These are phyloP conservation scores for Euproctis similis DNA, from an alignment of 2,888 invertebrate genomes.

Conservation along the genomic window DNA sequence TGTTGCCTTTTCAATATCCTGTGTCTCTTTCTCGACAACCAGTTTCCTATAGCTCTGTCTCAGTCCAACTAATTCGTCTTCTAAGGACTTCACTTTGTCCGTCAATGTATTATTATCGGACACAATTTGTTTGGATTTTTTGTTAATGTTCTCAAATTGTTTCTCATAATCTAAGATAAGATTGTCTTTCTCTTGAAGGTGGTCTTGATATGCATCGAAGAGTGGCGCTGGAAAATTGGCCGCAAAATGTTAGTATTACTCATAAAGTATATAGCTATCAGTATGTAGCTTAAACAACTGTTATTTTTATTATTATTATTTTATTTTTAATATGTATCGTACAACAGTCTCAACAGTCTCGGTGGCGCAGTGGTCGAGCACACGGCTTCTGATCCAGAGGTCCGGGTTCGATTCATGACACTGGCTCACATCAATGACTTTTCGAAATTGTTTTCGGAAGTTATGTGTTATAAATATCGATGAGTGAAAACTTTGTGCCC, in stretches of 20 bases:
- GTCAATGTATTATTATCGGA: constrained; percentile 81
- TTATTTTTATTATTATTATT: too few species aligned
- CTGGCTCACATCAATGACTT: too few species aligned
- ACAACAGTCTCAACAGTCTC: too few species aligned
- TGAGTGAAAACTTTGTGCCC: too few species aligned
- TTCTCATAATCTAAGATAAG: constrained; percentile 81
- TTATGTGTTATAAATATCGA: too few species aligned
- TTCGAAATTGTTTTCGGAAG: too few species aligned
- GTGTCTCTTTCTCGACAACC: constrained; percentile 61
- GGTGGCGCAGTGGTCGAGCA: too few species aligned
- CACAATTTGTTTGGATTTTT: constrained; percentile 81
- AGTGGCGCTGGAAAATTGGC: constrained; percentile 77
- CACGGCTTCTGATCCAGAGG: too few species aligned
- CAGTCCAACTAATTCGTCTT: constrained; percentile 46
- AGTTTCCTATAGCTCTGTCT: constrained; percentile 61
- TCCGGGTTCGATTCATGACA: too few species aligned
- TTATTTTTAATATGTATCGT: neutral
- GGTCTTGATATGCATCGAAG: constrained; percentile 86
- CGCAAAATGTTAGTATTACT: too few species aligned
- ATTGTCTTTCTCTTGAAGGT: constrained; percentile 83
- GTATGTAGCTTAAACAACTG: too few species aligned
- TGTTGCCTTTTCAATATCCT: constrained; percentile 60
- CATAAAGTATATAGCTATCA: too few species aligned
- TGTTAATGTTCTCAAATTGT: constrained; percentile 82
- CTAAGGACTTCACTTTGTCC: constrained; percentile 40